Evolutionary conservation across 1,140 invertebrate genomes (phyloP), one percentile per base, ranked within the genome.

Genomic region (Drosophila guanche): DNA sequence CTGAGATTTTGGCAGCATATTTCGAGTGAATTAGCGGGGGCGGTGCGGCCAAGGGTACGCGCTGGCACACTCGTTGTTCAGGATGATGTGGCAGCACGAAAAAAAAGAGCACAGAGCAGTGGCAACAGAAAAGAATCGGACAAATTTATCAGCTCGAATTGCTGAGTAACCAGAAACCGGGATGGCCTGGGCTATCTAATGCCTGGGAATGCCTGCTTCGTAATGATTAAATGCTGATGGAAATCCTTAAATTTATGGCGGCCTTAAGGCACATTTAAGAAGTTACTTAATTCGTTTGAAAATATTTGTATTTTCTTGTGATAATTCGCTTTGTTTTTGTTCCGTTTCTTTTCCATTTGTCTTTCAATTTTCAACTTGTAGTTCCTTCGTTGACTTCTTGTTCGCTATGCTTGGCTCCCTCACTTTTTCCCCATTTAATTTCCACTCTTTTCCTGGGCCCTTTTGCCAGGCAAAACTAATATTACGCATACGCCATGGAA

Each of bases 401-500:
- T 61, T n/a, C n/a, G n/a, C n/a, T 57, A 20, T 48, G 16, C 37
- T 33, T 29, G 51, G 10, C 16, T 40, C 27, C 55, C 68, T 27
- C 51, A 52, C 27, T 74, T 74, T 74, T 74, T 61, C 51, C 14
- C 42, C 14, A 29, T 52, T 56, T 14, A 22, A 29, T 12, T 16
- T 37, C 5, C 2, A 14, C 43, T 42, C 16, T 52, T 60, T 57
- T 52, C 47, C 56, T 40, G 58, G 25, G 58, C 42, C 50, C 59
- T 74, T 73, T 63, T 61, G 66, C 47, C 65, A 48, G 41, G 47
- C 74, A 75, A 68, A 79, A 83, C 79, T 79, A 83, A 83, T 83
- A 83, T 75, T 67, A 85, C 76, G 79, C 76, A 83, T 83, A 85
- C 80, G 79, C 70, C 80, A 57, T 54, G 65, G 47, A 45, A 54